Evolutionary conservation across 53 echinoderm and acorn worm species (phyloP).

Genomic region (Stichopus horrens): DNA sequence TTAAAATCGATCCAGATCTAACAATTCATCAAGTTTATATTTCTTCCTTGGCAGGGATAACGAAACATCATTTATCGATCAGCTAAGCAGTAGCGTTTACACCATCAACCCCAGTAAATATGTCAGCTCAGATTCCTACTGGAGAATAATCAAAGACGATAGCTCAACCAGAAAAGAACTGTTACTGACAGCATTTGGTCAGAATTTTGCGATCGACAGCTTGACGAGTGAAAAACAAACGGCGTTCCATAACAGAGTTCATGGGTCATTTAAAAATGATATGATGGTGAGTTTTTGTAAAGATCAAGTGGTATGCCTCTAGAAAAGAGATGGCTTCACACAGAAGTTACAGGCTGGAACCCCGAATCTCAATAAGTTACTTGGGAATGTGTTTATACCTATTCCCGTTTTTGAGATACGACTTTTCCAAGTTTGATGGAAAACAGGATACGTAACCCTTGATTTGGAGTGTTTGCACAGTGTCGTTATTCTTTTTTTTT

Average conservation of each 20-base stretch:
- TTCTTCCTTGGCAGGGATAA: not conserved
- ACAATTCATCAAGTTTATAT: no score
- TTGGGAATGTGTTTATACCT: no score
- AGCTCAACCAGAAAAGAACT: not conserved
- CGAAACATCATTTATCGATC: not conserved
- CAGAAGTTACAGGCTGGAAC: no score
- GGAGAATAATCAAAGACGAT: not conserved
- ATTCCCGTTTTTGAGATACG: no score
- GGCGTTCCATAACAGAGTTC: not conserved
- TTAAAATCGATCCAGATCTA: no score
- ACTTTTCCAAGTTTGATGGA: no score
- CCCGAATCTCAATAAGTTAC: no score
- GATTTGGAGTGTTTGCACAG: no score
- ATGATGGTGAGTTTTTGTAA: not conserved
- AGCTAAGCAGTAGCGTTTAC: not conserved
- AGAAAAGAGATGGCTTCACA: no score
- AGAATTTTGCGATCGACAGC: not conserved
- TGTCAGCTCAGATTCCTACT: not conserved
- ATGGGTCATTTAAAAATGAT: not conserved
- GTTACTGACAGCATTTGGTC: not conserved
- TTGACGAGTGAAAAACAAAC: not conserved
- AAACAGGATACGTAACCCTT: no score
- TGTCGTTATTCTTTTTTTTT: no score
- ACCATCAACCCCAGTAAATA: not conserved
- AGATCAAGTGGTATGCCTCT: not conserved